Evolutionary conservation across 2,797 vertebrate genomes (phyloP), one percentile per base, ranked within the genome.

Genomic region (Phrynocephalus guinanensis): DNA sequence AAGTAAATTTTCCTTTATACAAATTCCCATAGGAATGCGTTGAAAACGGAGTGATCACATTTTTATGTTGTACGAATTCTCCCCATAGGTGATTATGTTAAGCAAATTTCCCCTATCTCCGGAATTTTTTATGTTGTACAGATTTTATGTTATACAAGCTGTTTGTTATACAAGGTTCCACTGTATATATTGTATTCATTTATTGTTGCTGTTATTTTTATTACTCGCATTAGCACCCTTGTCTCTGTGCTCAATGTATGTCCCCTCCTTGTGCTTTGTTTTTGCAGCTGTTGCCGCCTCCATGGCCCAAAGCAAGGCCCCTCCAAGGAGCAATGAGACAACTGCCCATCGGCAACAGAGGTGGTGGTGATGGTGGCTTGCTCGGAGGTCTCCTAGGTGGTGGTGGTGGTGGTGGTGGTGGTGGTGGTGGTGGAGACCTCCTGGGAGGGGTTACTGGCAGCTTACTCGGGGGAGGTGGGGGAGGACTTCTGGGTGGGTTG

Each of bases 241-340:
- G 6, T 20, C 20, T 38, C 11, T 28, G 3, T 38, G 0, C 2
- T 5, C 30, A 30, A 26, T 7, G 11, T 18, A 3, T 30, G 1
- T 56, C 26, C 16, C 8, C 24, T 70, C 6, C 48, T 71, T 83
- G 15, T 0, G 3, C 1, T 0, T 1, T n/a, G 3, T 24, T 86
- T 91, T 77, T 90, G 2, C 93, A 96, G 95, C 94, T 85, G 86
- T 96, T 48, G 83, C 91, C 1, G 86, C 75, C 79, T 93, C 92
- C 0, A 66, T 95, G 26, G 15, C 77, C 50, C 90, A 87, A 30
- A 82, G 90, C 1, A 82, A 88, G 0, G 90, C n/a, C 63, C 56
- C 91, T 96, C 70, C 93, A 48, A 33, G 87, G 87, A 0, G 91
- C 89, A 44, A 84, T 96, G 30, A 84, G 92, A 76, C 94, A 95